These are phyloP conservation scores for Porites divaricata DNA, from an alignment of 92 coral and sea anemone genomes.

Conservation along the genomic window DNA sequence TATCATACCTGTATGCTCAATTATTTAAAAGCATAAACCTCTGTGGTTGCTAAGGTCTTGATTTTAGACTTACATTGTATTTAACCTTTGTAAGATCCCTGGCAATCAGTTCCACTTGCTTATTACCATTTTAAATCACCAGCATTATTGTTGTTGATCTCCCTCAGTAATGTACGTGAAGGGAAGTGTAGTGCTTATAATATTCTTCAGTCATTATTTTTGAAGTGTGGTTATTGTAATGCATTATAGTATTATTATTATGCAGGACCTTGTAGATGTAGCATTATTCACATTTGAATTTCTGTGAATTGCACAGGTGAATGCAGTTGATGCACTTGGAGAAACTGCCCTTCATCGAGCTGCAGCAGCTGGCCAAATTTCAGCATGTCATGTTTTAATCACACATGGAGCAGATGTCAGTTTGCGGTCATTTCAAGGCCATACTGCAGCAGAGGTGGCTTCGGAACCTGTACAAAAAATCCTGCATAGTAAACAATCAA, in stretches of 20 bases:
- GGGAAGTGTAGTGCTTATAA: no score
- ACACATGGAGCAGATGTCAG: conserved; percentile 92
- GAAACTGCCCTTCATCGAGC: conserved; percentile 94
- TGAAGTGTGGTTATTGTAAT: no score
- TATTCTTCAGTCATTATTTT: no score
- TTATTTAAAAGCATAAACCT: neutral
- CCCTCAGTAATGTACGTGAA: no score
- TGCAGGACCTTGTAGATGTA: neutral
- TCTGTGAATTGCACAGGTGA: conserved; percentile 60
- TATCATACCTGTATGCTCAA: no score
- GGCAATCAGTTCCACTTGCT: no score
- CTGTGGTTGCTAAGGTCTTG: neutral
- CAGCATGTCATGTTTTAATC: conserved; percentile 87
- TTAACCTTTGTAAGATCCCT: no score
- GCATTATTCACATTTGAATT: no score
- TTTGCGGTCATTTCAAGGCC: conserved; percentile 91
- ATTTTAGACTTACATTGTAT: no score
- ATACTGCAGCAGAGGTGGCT: conserved; percentile 96
- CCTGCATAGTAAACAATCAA: conserved; percentile 54
- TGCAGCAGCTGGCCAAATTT: conserved; percentile 93
- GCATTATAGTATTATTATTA: no score
- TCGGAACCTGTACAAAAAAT: conserved; percentile 95
- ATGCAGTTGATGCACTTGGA: conserved; percentile 87
- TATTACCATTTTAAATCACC: no score
- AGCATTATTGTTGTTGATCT: no score